Evolutionary conservation across 2,797 vertebrate species (phyloP), one percentile per base, ranked within the genome.

Genomic region (Lycodopsis pacificus): DNA sequence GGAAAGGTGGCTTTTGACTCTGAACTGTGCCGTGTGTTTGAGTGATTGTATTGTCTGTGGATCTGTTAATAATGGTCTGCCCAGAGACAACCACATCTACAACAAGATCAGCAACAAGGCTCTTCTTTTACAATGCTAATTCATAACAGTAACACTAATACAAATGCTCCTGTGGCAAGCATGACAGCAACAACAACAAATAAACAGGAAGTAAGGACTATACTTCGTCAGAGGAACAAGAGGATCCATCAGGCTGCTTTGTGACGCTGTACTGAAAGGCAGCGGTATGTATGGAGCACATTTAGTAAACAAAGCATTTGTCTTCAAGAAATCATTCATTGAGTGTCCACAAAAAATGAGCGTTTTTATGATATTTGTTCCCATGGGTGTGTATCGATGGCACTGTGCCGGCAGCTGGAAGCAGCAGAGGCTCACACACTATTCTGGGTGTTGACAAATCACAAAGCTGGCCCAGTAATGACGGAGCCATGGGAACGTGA

Each of bases 291-390:
- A 49, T 3, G 38, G 57, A 73, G 54, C 53, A 51, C 22, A 30
- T 80, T 83, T 53, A 66, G 65, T 76, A 86, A 87, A 86, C 78
- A 79, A 69, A 49, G 5, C 4, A 4, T 76, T 48, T 65, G 34
- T 77, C 46, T 58, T 56, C 42, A 68, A 48, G 40, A 40, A 79
- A 81, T 10, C 65, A 32, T 64, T 73, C 42, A 70, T 54, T 71
- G 25, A 59, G 46, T 9, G 22, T 61, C 32, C 22, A 15, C 25
- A 22, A 76, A 36, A 59, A 54, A 65, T 42, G 0, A 67, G 17
- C 51, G 46, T 65, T 72, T 32, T 80, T 53, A 69, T 56, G 15
- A 49, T 15, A 62, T 74, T 79, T 78, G 54, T 65, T 75, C 25
- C 13, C 49, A 75, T 79, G 51, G 65, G 73, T 81, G 67, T 63